Evolutionary conservation across 2,113 vertebrate species (phyloP), one percentile per base, ranked within the genome.

Genomic region (Mobula hypostoma): DNA sequence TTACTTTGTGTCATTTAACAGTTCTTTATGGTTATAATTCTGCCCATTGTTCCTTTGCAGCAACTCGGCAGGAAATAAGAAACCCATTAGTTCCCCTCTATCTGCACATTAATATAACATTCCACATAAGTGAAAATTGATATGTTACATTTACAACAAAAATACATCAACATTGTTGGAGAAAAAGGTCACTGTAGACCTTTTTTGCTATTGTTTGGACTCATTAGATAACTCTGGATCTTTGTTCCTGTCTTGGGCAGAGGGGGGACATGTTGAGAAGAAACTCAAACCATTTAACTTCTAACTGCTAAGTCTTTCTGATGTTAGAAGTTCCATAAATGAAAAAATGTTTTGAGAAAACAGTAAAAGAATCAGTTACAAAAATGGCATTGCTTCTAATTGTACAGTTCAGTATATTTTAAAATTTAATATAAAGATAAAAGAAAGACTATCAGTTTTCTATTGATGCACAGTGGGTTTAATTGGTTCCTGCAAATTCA

Each of bases 31-130:
- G 32, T 40, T 40, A 48, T 36, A 92, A 19, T 40, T 92, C 90
- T 32, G 32, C 14, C 90, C n/a, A 92, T 92, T 92, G 90, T 92
- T 92, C 90, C 66, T 32, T 40, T 92, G 88, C 15, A 72, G 90
- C 68, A 92, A 27, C 90, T 40, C 12, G 17, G 32, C 90, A 92
- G 90, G 90, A 92, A 92, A 32, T 72, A 70, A 66, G 90, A 92
- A 92, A 92, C 66, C 90, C 90, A 92, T 92, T 92, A 92, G 90
- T 92, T 70, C 90, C 40, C n/a, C 66, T 72, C 90, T 72, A 72
- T 72, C 90, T 92, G 24, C 90, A 40, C 66, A 36, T 48, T 72
- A 24, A 92, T 70, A 14, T 61, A 70, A 14, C 21, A 36, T 72
- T 92, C 36, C 40, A 36, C 68, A 92, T 14, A 70, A 72, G 32